These are phyloP conservation scores for Myotis davidii DNA, from an alignment of 2,113 vertebrate species.

Conservation along the genomic window DNA sequence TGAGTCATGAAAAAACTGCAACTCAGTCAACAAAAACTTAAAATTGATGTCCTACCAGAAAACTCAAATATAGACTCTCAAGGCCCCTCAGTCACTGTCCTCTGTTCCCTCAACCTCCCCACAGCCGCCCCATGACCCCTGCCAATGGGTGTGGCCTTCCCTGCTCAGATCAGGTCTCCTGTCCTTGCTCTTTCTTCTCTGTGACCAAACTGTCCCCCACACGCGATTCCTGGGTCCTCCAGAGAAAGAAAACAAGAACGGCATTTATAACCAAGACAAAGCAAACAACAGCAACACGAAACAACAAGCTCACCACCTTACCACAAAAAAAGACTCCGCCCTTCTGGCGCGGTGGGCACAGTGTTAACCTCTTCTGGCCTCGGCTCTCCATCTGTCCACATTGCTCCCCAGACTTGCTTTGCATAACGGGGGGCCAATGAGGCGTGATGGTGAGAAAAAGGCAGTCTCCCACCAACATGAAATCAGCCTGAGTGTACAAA, in stretches of 20 bases:
- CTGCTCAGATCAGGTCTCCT: not conserved
- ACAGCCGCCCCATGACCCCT: not conserved
- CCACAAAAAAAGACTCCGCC: too few relatives aligned
- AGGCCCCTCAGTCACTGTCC: not conserved
- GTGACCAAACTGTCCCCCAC: not conserved
- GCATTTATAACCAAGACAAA: not conserved
- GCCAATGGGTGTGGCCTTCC: not conserved
- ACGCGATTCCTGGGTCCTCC: not conserved
- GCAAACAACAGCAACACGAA: not conserved
- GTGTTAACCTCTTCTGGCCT: not conserved
- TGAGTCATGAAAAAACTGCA: not conserved
- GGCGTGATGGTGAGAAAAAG: not conserved
- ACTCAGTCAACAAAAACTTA: not conserved
- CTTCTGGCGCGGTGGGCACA: not conserved
- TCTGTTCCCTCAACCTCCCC: not conserved
- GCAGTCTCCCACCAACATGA: not conserved
- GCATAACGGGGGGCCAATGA: not conserved
- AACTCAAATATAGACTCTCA: not conserved
- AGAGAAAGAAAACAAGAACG: not conserved
- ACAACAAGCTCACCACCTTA: not conserved
- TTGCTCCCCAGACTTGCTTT: not conserved
- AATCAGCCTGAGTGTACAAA: not conserved
- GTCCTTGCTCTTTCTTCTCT: not conserved
- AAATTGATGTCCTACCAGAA: not conserved
- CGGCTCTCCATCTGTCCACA: not conserved